Conservation (phyloP, 2,797 vertebrate species). For the Urophycis tenuis region DNA sequence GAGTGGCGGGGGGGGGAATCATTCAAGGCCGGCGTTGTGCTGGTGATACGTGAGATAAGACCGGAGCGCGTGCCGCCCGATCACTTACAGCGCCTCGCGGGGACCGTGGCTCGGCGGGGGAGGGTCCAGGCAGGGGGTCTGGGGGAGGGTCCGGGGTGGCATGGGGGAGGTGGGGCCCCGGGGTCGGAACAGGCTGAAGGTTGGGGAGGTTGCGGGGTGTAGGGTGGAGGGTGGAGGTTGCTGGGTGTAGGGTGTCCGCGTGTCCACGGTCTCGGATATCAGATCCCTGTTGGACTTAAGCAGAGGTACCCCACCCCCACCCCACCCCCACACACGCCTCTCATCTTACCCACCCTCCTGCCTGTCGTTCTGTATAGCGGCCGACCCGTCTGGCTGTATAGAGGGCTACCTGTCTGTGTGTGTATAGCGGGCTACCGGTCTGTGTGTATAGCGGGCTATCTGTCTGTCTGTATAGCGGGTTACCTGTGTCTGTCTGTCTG, state of each 20-base stretch:
- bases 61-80: background rate
- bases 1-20: too few relatives aligned
- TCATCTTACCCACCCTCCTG: constrained; percentile 15
- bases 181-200: background rate
- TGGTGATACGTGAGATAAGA: background rate
- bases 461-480: background rate
- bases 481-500: background rate
- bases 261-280: constrained; percentile 67
- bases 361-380: background rate
- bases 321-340: constrained; percentile 1
- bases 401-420: background rate
- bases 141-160: too few relatives aligned
- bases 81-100: background rate
- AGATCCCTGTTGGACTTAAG: constrained; percentile 50
- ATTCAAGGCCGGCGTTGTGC: too few relatives aligned
- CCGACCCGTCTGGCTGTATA: background rate
- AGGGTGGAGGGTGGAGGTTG: constrained; percentile 46
- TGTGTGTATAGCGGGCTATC: background rate
- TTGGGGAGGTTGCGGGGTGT: constrained; percentile 38
- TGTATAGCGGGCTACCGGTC: background rate
- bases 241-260: constrained; percentile 57
- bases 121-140: background rate
- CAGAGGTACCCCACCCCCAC: constrained; percentile 49
- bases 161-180: background rate
- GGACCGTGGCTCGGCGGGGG: too few relatives aligned